Evolutionary conservation across 2,797 vertebrate species (phyloP).

Genomic region (Leptodactylus fallax): DNA sequence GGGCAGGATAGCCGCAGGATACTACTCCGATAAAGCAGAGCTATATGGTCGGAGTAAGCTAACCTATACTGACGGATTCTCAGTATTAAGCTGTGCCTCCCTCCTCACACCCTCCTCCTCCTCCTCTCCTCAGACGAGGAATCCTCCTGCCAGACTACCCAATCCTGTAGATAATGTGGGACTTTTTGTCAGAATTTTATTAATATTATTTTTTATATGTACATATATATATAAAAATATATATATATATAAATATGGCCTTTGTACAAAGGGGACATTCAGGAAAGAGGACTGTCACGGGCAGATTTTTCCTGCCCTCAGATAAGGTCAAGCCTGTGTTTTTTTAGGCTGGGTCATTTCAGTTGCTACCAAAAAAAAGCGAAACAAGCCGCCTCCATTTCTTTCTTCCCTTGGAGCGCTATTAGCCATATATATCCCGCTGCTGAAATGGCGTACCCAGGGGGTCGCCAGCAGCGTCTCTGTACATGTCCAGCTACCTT

Average conservation of each 20-base stretch:
- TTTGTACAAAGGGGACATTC: slow-evolving; percentile 72
- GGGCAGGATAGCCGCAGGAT: background rate
- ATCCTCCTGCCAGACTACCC: slow-evolving; percentile 67
- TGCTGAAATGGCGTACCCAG: background rate
- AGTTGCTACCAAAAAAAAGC: slow-evolving; percentile 48
- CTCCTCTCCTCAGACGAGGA: slow-evolving; percentile 41
- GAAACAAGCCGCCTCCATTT: background rate
- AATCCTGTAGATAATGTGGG: slow-evolving; percentile 66
- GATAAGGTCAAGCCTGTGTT: slow-evolving; percentile 60
- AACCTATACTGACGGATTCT: background rate
- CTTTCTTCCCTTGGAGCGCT: background rate
- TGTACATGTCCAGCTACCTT: background rate
- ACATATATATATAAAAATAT: slow-evolving; percentile 67
- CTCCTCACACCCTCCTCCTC: slow-evolving; percentile 48
- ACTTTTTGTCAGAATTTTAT: slow-evolving; percentile 68
- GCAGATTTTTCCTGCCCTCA: slow-evolving; percentile 77
- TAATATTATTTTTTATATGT: slow-evolving; percentile 69
- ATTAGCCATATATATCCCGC: background rate
- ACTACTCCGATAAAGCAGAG: background rate
- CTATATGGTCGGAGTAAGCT: background rate
- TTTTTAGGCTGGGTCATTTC: slow-evolving; percentile 42
- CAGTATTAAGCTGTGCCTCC: slow-evolving; percentile 43
- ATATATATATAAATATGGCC: slow-evolving; percentile 70
- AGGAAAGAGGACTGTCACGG: slow-evolving; percentile 70
- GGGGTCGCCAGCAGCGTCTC: background rate